A percentile compares a stretch with the other conserved stretches of the same genome.
phyloP scores from a whole-genome alignment of 2,888 invertebrate genomes.

The Pseudococcus longispinus region DNA sequence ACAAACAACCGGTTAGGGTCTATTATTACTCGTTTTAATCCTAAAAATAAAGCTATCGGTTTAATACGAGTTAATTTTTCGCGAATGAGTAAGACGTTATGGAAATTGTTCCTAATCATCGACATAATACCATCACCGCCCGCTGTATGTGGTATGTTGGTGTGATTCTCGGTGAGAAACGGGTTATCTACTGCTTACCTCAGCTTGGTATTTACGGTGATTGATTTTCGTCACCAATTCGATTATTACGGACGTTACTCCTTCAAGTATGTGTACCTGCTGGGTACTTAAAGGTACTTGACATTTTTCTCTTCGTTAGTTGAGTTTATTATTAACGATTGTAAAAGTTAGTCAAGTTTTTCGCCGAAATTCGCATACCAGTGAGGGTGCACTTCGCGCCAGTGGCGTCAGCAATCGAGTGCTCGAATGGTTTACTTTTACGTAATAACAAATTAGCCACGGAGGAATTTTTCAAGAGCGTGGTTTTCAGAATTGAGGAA shows the following conservation, averaged over 20 bases:
- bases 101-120: neutral
- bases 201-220: neutral
- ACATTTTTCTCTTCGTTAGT: neutral
- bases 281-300: neutral
- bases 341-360: neutral
- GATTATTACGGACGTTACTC: neutral
- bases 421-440: neutral
- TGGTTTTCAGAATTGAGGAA: neutral
- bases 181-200: neutral
- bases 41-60: neutral
- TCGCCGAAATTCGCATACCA: neutral
- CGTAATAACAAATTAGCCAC: neutral
- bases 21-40: neutral
- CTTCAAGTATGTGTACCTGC: neutral
- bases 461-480: neutral
- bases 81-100: neutral
- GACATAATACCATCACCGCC: neutral
- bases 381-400: neutral
- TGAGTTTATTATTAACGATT: neutral
- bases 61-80: neutral
- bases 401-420: neutral
- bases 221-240: neutral
- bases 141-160: too few relatives aligned
- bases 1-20: neutral
- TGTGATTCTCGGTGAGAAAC: too few relatives aligned